Conservation (phyloP, 2,888 invertebrate species). For the Drosophila prostipennis region DNA sequence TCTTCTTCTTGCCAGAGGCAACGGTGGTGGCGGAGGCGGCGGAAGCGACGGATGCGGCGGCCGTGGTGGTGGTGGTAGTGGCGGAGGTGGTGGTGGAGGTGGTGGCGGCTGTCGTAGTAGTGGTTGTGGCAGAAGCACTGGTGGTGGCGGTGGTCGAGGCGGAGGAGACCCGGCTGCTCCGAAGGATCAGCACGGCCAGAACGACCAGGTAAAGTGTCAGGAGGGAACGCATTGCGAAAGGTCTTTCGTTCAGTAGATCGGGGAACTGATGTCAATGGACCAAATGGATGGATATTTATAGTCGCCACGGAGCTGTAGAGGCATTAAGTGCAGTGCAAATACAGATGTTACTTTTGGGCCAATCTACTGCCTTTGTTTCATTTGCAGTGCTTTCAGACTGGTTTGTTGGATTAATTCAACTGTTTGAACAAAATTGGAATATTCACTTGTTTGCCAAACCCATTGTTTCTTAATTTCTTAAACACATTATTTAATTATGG, state of each 20-base stretch:
- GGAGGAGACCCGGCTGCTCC: background rate
- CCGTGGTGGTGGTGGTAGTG: too few species aligned
- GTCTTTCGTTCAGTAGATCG: background rate
- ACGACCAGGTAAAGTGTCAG: background rate
- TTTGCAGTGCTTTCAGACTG: background rate
- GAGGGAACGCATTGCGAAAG: background rate
- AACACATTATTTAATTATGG: background rate
- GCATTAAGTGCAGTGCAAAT: background rate
- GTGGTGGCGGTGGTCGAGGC: background rate
- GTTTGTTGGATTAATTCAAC: background rate
- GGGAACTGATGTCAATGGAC: background rate
- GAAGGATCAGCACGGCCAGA: constrained; percentile 2
- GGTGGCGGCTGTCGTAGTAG: background rate
- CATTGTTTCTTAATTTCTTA: background rate
- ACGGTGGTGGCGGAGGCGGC: background rate
- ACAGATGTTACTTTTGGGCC: background rate
- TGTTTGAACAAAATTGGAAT: background rate
- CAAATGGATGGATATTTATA: background rate
- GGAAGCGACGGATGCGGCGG: too few species aligned
- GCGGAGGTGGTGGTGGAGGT: background rate
- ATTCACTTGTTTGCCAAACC: background rate
- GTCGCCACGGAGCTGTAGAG: too few species aligned
- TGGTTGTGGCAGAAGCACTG: background rate
- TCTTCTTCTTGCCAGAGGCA: background rate
- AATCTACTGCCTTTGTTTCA: background rate